phyloP scores from a whole-genome alignment of 2,113 vertebrate genomes.

The Tetrax tetrax region DNA sequence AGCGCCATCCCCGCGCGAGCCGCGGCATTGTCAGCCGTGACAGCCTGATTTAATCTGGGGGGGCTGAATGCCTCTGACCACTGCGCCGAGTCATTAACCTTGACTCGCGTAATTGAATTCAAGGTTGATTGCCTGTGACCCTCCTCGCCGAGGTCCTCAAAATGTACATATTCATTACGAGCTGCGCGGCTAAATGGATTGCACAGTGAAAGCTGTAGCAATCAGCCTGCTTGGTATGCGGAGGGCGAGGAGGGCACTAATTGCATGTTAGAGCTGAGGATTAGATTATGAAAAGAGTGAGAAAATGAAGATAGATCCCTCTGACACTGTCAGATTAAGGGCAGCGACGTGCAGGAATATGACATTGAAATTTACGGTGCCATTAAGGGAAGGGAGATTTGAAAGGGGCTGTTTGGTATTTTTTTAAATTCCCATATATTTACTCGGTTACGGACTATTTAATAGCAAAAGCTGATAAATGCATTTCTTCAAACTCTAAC shows the following conservation, averaged over 20 bases:
- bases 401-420: not conserved
- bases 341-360: conserved; percentile 77
- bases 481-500: not conserved
- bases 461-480: not conserved
- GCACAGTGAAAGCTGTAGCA: conserved; percentile 95
- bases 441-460: not conserved
- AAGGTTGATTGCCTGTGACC: conserved; percentile 99
- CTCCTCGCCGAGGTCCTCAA: conserved; percentile 87
- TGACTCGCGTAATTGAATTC: conserved; percentile 99
- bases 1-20: conserved; percentile 69
- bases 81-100: conserved; percentile 99
- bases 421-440: conserved; percentile 7
- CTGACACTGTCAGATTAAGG: conserved; percentile 99
- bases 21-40: conserved; percentile 88
- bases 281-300: conserved; percentile 99
- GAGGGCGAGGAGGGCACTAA: conserved; percentile 94
- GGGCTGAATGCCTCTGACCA: conserved; percentile 93
- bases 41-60: conserved; percentile 93
- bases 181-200: conserved; percentile 91
- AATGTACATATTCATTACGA: conserved; percentile 99
- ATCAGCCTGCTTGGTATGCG: conserved; percentile 87
- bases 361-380: conserved; percentile 86
- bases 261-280: conserved; percentile 98
- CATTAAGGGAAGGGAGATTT: conserved; percentile 70
- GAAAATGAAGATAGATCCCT: conserved; percentile 99